These are phyloP conservation scores for Siniperca scherzeri DNA, from an alignment of 2,797 vertebrate genomes.

Conservation along the genomic window DNA sequence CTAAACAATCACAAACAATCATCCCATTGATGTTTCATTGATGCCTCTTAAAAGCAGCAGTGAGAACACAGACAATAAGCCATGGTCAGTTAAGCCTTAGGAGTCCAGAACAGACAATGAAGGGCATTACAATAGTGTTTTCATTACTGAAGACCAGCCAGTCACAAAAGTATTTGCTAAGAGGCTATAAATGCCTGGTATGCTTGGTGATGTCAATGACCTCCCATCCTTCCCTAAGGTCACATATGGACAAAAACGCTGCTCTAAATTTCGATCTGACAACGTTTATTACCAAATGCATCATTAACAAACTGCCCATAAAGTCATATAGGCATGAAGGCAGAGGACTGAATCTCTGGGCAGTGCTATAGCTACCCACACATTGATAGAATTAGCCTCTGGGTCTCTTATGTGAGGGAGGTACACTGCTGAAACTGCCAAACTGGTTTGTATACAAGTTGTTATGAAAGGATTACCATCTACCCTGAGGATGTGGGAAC, in stretches of 20 bases:
- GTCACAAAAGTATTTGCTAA: conserved; percentile 66
- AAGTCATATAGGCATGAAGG: conserved; percentile 72
- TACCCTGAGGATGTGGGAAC: conserved; percentile 77
- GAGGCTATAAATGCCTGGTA: conserved; percentile 68
- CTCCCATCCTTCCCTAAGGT: conserved; percentile 62
- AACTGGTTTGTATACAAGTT: conserved; percentile 83
- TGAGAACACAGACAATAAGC: conserved; percentile 59
- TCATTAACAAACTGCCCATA: conserved; percentile 73
- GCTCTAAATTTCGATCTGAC: conserved; percentile 63
- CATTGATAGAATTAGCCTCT: conserved; percentile 78
- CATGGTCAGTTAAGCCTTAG: conserved; percentile 60
- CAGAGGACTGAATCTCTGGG: conserved; percentile 67
- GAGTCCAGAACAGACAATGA: conserved; percentile 51
- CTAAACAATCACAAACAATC: conserved; percentile 57
- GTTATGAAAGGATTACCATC: conserved; percentile 82
- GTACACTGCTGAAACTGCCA: conserved; percentile 76
- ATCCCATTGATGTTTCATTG: conserved; percentile 65
- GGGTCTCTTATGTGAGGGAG: conserved; percentile 75
- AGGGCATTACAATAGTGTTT: conserved; percentile 62
- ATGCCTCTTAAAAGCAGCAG: conserved; percentile 60
- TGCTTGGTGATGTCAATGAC: conserved; percentile 58
- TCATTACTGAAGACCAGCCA: conserved; percentile 61
- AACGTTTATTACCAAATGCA: conserved; percentile 71
- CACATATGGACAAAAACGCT: conserved; percentile 57
- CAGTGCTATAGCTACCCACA: conserved; percentile 75